Base-by-base conservation (phyloP, 53 echinoderm and acorn worm genomes). In the Hippasteria phrygiana region DNA sequence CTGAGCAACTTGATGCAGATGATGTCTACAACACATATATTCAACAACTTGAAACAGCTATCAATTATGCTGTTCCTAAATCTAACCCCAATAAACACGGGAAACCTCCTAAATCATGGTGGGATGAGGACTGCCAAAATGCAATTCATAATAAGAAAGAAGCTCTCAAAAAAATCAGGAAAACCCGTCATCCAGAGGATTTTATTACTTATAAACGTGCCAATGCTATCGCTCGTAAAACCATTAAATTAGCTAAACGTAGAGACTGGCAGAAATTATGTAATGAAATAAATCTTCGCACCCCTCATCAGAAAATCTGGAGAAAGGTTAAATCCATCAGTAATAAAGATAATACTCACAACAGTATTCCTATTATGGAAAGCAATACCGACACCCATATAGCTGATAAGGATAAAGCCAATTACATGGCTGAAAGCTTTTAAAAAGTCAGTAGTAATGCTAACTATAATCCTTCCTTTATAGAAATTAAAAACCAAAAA, bases 201-300 rank as follows among this genome's bases (percentile, higher is more conserved):
- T 8, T 4, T n/a, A 67, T 67, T 28, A 3, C 12, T 9, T 67
- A 67, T 24, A 78, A 78, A 78, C 13, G 12, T 27, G 36, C 35
- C 2, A 78, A 54, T 18, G 78, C 55, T 28, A 28, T 78, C 29
- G 55, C 78, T 32, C 6, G 55, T 2, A 78, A 48, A 48, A n/a
- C 47, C 4, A 80, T 80, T 14, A 36, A 62, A 14, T 18, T 40
- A 65, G 83, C 83, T 48, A 66, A 65, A 65, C 65, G 64, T 31
- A 62, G 59, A 59, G n/a, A 64, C 33, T 63, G 64, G 83, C 43
- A 26, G 53, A 36, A 65, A 9, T 64, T 83, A 26, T 83, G 83
- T 66, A 32, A 33, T 50, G 62, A 45, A 70, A 16, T 45, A 16
- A 71, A 47, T 33, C 50, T 6, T 22, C 39, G 42, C 28, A 63